Conservation (phyloP, 2,113 vertebrate genomes). For the Boleophthalmus pectinirostris region DNA sequence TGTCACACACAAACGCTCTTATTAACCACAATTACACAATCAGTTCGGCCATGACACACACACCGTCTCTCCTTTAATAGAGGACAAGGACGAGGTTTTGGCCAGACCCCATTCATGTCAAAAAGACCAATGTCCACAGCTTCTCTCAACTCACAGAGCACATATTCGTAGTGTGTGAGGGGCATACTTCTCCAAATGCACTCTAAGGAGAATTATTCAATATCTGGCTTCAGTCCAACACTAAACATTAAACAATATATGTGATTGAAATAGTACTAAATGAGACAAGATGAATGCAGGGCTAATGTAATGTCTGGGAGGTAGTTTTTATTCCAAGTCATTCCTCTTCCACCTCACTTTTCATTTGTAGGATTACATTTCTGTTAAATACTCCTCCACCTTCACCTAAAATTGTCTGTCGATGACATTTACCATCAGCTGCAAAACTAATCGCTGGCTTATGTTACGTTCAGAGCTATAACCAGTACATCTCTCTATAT, state of each 20-base stretch:
- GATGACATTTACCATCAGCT: constrained; percentile 20
- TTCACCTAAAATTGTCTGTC: constrained; percentile 20
- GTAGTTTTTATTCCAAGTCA: constrained; percentile 13
- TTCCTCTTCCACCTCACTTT: constrained; percentile 31
- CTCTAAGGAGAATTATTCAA: constrained; percentile 30
- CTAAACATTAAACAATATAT: constrained; percentile 45
- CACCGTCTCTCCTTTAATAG: constrained; percentile 23
- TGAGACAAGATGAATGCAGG: constrained; percentile 30
- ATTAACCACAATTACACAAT: constrained; percentile 50
- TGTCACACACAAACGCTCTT: constrained; percentile 26
- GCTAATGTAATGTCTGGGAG: constrained; percentile 24
- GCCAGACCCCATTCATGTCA: constrained; percentile 22
- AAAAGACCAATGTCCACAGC: constrained; percentile 28
- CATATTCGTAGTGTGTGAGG: constrained; percentile 20
- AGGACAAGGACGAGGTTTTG: constrained; percentile 51
- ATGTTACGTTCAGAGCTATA: constrained; percentile 14
- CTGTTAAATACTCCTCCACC: constrained; percentile 21
- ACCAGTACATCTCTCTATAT: constrained; percentile 14
- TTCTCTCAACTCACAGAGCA: constrained; percentile 18
- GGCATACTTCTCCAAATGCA: constrained; percentile 30
- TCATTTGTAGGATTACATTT: constrained; percentile 26
- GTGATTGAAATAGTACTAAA: constrained; percentile 23
- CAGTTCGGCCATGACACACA: constrained; percentile 53
- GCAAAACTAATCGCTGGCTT: constrained; percentile 23
- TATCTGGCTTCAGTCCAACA: constrained; percentile 37